phyloP scores from a whole-genome alignment of 2,113 vertebrate genomes.

The Ranitomeya imitator region DNA sequence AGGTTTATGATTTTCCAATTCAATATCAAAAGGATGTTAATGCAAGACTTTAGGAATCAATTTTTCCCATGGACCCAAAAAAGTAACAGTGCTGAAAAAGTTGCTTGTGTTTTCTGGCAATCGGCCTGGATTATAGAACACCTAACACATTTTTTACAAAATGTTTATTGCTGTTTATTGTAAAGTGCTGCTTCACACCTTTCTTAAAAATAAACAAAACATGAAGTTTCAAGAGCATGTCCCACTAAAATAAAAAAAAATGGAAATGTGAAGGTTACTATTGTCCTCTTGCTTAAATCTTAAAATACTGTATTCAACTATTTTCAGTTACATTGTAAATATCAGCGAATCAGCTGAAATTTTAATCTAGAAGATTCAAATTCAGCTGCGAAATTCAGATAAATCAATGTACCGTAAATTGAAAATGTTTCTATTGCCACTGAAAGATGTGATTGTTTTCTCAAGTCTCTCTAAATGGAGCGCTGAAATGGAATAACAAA shows the following conservation, averaged over 20 bases:
- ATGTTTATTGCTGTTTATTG: slow-evolving; percentile 3
- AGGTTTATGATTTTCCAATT: background rate
- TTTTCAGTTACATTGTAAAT: background rate
- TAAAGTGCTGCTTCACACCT: background rate
- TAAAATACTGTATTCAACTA: background rate
- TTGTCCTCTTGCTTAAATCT: background rate
- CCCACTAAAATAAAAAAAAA: background rate
- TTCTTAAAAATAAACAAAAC: background rate
- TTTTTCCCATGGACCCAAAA: background rate
- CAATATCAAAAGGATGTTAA: background rate
- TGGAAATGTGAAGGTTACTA: background rate
- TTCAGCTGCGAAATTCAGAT: no score
- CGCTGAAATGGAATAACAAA: no score
- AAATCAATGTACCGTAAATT: no score
- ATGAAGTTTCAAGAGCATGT: background rate
- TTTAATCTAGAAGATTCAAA: no score
- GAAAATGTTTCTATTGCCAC: no score
- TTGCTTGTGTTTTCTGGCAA: background rate
- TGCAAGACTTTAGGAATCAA: background rate
- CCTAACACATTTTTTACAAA: background rate
- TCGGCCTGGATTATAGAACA: background rate
- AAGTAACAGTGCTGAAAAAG: background rate
- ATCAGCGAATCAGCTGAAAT: no score
- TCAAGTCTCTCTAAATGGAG: no score
- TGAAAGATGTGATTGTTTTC: no score